phyloP scores from a whole-genome alignment of 2,888 invertebrate genomes.

The Megaustenia siamemsis region DNA sequence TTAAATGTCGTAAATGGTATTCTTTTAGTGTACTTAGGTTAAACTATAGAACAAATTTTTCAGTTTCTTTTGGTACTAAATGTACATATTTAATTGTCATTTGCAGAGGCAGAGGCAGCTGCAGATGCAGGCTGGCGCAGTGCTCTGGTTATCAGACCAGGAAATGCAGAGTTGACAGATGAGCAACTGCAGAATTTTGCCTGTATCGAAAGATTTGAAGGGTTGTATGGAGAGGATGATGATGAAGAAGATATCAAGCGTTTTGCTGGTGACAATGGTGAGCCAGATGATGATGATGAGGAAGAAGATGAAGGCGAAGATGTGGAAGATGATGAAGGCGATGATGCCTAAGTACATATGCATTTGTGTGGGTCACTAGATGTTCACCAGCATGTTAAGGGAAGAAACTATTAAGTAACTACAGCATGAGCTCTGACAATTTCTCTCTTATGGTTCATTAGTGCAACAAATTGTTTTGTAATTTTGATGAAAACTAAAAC shows the following conservation, averaged over 20 bases:
- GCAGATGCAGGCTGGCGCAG: conserved; percentile 86
- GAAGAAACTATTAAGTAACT: background rate
- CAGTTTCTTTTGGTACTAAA: too few relatives aligned
- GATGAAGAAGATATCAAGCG: conserved; percentile 69
- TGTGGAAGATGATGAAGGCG: conserved; percentile 62
- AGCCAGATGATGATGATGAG: conserved; percentile 61
- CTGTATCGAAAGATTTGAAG: conserved; percentile 73
- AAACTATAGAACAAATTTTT: too few relatives aligned
- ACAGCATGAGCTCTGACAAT: background rate
- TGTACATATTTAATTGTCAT: too few relatives aligned
- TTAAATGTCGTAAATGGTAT: too few relatives aligned
- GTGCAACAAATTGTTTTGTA: background rate
- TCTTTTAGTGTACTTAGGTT: too few relatives aligned
- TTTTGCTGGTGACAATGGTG: conserved; percentile 58
- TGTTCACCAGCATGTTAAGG: background rate
- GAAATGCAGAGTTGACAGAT: conserved; percentile 87
- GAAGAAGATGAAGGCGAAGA: conserved; percentile 65
- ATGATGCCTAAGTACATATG: conserved; percentile 57
- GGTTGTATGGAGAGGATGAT: conserved; percentile 73
- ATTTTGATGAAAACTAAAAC: too few relatives aligned
- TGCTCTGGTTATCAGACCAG: conserved; percentile 88
- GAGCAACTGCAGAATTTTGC: conserved; percentile 80
- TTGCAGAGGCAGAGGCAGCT: conserved; percentile 85
- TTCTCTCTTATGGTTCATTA: background rate
- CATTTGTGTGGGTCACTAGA: background rate